A percentile compares a stretch with the other conserved stretches of the same genome.
These are phyloP conservation scores for Horisme vitalbata DNA, from an alignment of 2,888 invertebrate species.

Conservation along the genomic window DNA sequence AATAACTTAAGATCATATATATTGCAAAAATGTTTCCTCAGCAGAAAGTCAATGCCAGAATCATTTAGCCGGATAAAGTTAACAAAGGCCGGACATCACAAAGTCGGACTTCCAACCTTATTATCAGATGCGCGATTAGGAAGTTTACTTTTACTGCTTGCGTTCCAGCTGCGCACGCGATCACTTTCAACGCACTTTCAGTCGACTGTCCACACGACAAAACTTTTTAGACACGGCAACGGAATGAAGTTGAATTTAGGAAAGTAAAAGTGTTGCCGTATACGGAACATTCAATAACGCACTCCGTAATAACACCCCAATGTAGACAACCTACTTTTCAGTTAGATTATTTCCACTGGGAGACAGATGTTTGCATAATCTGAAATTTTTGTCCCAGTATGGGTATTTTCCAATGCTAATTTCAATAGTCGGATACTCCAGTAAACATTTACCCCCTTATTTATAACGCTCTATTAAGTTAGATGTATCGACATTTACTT, in stretches of 20 bases:
- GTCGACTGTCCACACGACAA: conserved; percentile 31
- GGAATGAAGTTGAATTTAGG: conserved; percentile 27
- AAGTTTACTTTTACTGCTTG: conserved; percentile 76
- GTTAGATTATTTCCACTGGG: no score
- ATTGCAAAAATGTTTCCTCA: no score
- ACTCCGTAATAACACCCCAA: conserved; percentile 1
- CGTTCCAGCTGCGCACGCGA: conserved; percentile 63
- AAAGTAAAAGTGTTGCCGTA: conserved; percentile 36
- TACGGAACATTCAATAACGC: background rate
- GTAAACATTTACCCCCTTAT: no score
- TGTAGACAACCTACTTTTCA: no score
- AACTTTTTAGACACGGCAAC: conserved; percentile 19
- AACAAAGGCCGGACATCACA: conserved; percentile 7
- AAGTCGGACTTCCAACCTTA: background rate
- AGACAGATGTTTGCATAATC: no score
- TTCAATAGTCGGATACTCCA: no score
- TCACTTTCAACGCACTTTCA: conserved; percentile 72
- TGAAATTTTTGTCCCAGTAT: no score
- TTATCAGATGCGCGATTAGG: conserved; percentile 53
- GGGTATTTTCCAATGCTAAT: no score
- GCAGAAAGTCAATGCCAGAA: no score
- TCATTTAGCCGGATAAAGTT: background rate
- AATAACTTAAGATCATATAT: no score
- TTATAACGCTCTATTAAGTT: no score
- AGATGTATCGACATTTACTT: no score